These are phyloP conservation scores for Isichthys henryi DNA, from an alignment of 2,113 vertebrate genomes.

Conservation along the genomic window DNA sequence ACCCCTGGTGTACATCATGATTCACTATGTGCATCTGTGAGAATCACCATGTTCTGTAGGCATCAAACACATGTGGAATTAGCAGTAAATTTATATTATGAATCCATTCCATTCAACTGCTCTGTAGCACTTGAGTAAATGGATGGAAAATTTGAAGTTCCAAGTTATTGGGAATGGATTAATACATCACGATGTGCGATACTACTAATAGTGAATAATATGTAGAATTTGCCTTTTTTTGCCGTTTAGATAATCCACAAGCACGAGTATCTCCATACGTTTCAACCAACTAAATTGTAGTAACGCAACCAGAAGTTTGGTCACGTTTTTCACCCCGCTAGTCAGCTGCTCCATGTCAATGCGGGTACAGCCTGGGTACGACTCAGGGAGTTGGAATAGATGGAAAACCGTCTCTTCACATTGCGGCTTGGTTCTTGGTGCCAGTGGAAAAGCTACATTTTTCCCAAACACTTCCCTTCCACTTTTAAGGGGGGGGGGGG, in stretches of 20 bases:
- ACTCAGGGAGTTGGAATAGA: not conserved
- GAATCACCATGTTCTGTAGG: not conserved
- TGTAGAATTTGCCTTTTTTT: not conserved
- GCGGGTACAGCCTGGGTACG: not conserved
- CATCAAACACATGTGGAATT: not conserved
- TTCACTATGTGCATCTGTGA: not conserved
- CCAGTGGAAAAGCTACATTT: not conserved
- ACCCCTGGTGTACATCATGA: not conserved
- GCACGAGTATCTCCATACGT: not conserved
- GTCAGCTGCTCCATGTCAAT: not conserved
- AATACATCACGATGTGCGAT: not conserved
- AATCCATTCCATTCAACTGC: not conserved
- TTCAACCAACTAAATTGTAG: not conserved
- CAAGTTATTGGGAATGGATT: not conserved
- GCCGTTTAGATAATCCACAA: not conserved
- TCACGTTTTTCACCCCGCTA: not conserved
- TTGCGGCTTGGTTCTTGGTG: not conserved
- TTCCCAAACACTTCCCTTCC: not conserved
- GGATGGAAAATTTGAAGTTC: not conserved
- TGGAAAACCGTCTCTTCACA: not conserved
- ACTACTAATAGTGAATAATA: not conserved
- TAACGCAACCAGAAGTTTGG: not conserved
- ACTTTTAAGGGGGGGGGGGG: no score
- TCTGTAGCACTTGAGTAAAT: not conserved
- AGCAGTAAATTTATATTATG: not conserved